Base-by-base conservation (phyloP, 2,113 vertebrate species). In the Pristiophorus japonicus region DNA sequence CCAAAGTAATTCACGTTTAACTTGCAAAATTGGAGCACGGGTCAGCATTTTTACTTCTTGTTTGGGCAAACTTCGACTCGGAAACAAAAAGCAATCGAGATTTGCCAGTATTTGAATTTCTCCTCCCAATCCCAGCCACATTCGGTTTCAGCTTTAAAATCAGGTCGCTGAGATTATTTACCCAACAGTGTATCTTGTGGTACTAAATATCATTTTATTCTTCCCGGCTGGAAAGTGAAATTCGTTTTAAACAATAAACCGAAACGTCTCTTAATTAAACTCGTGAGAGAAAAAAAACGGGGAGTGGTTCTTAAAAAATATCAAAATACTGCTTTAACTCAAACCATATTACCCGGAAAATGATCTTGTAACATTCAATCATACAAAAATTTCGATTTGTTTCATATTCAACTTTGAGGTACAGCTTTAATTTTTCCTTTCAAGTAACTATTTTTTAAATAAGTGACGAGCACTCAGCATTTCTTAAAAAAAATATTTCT, bases 191-290 rank as follows among this genome's bases (percentile, higher is more conserved):
- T 30, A 6, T 11, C 12, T 34, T 30, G 16, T 1, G 12, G 0
- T 59, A 34, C 34, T n/a, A 18, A 62, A 91, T 91, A 91, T 91
- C n/a, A 91, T 91, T n/a, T 62, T n/a, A 91, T 91, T 91, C 30
- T 91, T 47, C 45, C 81, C 47, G 10, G 47, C 85, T 88, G 85
- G 22, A 88, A 24, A 51, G 10, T 47, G 38, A 16, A 42, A 42
- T 47, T 20, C 85, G 85, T 34, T 51, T 85, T 45, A 5, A n/a
- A 78, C n/a, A 78, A n/a, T 78, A 11, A n/a, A 78, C n/a, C 27
- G 87, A 62, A 62, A 51, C n/a, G n/a, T n/a, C n/a, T n/a, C n/a
- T n/a, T n/a, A 51, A 51, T 51, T n/a, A n/a, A 51, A 51, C 51
- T 51, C 4, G 51, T 51, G 4, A 51, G 51, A 4, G 4, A 51